phyloP scores from a whole-genome alignment of 2,113 vertebrate species.

The Phoxinus phoxinus region DNA sequence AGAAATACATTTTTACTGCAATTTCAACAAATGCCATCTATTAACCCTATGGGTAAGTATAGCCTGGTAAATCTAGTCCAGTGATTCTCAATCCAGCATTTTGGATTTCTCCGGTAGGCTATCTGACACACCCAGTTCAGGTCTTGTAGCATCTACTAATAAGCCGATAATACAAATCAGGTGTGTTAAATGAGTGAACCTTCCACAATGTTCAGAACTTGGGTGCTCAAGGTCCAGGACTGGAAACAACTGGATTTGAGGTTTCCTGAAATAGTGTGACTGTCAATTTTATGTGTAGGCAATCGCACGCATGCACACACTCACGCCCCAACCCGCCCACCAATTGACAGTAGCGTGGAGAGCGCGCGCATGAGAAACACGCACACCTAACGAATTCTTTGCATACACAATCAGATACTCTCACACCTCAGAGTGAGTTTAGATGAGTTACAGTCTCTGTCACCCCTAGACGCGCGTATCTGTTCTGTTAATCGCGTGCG shows the following conservation, averaged over 20 bases:
- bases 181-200: background rate
- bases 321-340: conserved; percentile 45
- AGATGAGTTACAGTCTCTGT: conserved; percentile 15
- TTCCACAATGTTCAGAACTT: background rate
- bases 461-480: background rate
- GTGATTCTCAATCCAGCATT: background rate
- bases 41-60: conserved; percentile 16
- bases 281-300: conserved; percentile 35
- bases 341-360: conserved; percentile 34
- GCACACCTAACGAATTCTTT: background rate
- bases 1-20: background rate
- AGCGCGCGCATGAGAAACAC: conserved; percentile 6
- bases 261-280: conserved; percentile 25
- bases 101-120: background rate
- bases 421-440: conserved; percentile 17
- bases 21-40: conserved; percentile 15
- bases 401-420: background rate
- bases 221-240: background rate
- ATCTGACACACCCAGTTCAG: conserved; percentile 23
- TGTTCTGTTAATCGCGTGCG: background rate
- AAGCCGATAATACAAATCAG: background rate
- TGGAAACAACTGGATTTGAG: background rate
- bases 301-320: conserved; percentile 20
- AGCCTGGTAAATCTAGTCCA: background rate
- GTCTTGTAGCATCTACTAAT: background rate